phyloP scores from a whole-genome alignment of 2,113 vertebrate genomes.

The Suncus etruscus region DNA sequence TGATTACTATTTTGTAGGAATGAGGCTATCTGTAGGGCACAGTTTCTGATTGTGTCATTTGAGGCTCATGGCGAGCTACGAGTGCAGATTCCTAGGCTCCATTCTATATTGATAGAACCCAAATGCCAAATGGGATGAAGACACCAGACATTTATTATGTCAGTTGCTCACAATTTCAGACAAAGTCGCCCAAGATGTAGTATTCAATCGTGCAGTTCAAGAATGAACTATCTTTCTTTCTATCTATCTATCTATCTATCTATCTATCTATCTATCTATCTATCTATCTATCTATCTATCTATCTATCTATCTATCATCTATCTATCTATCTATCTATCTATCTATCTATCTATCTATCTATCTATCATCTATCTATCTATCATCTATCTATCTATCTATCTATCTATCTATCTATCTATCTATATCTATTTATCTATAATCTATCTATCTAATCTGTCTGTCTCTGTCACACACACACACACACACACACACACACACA shows the following conservation, averaged over 20 bases:
- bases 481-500: neutral
- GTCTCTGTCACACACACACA: neutral
- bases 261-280: neutral
- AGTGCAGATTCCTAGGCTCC: neutral
- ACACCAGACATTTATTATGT: neutral
- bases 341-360: neutral
- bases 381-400: no score
- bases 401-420: no score
- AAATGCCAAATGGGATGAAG: neutral
- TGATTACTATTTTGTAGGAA: neutral
- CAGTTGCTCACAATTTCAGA: neutral
- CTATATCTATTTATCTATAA: no score
- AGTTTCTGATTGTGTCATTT: neutral
- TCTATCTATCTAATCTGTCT: no score
- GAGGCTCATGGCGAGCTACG: neutral
- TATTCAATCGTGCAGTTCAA: neutral
- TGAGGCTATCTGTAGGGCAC: neutral
- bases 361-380: neutral
- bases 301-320: no score
- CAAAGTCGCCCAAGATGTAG: neutral
- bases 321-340: no score
- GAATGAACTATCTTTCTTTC: neutral
- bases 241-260: neutral
- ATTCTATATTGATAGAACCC: neutral
- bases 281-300: no score